Conservation (phyloP, 2,113 vertebrate genomes). For the Fregetta grallaria region DNA sequence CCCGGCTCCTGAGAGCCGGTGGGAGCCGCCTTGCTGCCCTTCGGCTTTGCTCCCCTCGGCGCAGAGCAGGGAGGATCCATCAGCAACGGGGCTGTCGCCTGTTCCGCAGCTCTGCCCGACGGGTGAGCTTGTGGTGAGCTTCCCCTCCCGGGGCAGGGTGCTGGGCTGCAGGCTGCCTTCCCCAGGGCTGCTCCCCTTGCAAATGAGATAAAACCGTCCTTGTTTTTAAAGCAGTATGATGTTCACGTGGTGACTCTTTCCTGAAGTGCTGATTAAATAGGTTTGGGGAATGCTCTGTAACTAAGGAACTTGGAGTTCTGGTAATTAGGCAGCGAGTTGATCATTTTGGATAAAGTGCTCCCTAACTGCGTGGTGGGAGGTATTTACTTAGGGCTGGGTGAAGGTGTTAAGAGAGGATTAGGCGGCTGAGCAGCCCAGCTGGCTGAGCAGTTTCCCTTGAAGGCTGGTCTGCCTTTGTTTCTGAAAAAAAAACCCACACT, state of each 20-base stretch:
- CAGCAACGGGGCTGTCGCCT: neutral
- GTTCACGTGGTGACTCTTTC: neutral
- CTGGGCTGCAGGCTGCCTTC: neutral
- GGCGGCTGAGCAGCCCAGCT: neutral
- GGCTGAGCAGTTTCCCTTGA: neutral
- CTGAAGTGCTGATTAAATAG: neutral
- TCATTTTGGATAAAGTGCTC: neutral
- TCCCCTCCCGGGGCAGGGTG: neutral
- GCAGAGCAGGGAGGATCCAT: neutral
- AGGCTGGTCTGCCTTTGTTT: neutral
- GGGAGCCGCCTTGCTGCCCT: too few relatives aligned
- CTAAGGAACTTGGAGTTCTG: neutral
- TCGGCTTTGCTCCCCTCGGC: too few relatives aligned
- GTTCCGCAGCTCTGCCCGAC: neutral
- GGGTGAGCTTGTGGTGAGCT: neutral
- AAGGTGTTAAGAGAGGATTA: neutral
- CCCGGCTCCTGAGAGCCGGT: neutral
- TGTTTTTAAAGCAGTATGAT: neutral
- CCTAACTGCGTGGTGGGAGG: accelerated
- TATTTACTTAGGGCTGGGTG: neutral
- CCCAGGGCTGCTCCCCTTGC: neutral
- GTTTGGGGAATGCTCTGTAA: neutral
- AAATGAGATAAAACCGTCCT: neutral
- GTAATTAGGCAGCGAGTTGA: neutral
- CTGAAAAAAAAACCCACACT: neutral